Evolutionary conservation across 2,888 invertebrate genomes (phyloP).

Genomic region (Drosophila sordidapex): DNA sequence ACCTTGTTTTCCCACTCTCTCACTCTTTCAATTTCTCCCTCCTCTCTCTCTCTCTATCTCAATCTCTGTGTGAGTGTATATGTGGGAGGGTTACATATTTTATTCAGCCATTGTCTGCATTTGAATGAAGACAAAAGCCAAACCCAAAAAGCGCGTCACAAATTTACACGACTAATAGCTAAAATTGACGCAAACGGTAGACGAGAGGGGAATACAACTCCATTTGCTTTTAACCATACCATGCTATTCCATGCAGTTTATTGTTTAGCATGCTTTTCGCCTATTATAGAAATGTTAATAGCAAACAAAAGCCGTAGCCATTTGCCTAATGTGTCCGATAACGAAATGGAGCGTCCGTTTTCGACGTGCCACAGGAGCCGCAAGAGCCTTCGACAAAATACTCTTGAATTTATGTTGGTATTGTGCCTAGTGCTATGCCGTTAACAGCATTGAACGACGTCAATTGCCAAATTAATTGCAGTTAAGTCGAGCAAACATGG

Average conservation of each 20-base stretch:
- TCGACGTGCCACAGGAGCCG: conserved; percentile 16
- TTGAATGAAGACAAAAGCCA: conserved; percentile 77
- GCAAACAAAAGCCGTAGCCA: conserved; percentile 60
- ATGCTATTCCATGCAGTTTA: conserved; percentile 61
- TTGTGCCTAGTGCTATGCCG: conserved; percentile 11
- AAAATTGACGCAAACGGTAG: conserved; percentile 52
- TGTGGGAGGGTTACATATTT: conserved; percentile 51
- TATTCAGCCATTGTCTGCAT: conserved; percentile 72
- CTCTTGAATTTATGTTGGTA: conserved; percentile 43
- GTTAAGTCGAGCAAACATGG: conserved; percentile 81
- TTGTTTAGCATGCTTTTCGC: conserved; percentile 73
- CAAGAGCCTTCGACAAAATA: conserved; percentile 18
- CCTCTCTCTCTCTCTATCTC: not conserved
- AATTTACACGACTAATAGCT: conserved; percentile 76
- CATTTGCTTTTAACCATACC: conserved; percentile 61
- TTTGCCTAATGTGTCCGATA: conserved; percentile 73
- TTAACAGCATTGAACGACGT: conserved; percentile 54
- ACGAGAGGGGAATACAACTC: conserved; percentile 59
- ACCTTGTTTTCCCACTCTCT: not conserved
- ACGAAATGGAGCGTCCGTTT: conserved; percentile 50
- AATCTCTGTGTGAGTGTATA: conserved; percentile 4
- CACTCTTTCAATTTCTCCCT: not conserved
- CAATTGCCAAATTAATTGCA: conserved; percentile 84
- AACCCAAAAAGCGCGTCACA: conserved; percentile 79
- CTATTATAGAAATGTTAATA: conserved; percentile 68